Base-by-base conservation (phyloP, 2,888 invertebrate genomes). In the Agonopterix heracliana region DNA sequence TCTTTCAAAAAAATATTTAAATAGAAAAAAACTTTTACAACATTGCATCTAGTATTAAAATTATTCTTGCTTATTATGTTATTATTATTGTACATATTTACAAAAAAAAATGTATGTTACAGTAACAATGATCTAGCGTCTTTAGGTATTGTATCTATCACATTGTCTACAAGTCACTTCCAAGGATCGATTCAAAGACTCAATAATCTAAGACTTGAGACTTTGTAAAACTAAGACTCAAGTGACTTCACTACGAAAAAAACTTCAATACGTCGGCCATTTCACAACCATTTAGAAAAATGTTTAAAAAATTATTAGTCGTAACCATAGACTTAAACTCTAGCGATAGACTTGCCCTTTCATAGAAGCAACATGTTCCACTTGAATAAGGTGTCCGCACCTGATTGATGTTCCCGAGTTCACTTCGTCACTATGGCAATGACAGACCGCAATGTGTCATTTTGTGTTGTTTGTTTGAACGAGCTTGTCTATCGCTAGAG, bases 61-160 rank as follows among this genome's bases (percentile, higher is more conserved):
- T 80, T 81, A 78, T 73, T 74, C 68, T 85, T 62, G 81, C 78
- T 83, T 84, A 83, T 68, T 76, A 62, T 71, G 74, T 83, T 81
- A 79, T 74, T 69, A 63, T 69, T 85, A 86, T 85, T 80, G 84
- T 88, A 87, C 87, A 88, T 88, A 87, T 87, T 85, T 87, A 88
- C 87, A 86, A 59, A 71, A 74, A 50, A 50, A 46, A 81, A 77
- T 76, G 82, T 83, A 84, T 78, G 80, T 81, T 82, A 86, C 86
- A 88, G 80, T 85, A 85, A 87, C 86, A 87, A 87, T 85, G 86
- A 84, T 84, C 82, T 86, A 86, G 85, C 86, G 75, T 86, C 84
- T 85, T 81, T 82, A 86, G 85, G 85, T 86, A 86, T 84, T 83
- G 70, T 80, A 75, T 86, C 81, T 87, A 88, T 87, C 87, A 87